phyloP scores from a whole-genome alignment of 2,113 vertebrate species.

The Xyrauchen texanus region DNA sequence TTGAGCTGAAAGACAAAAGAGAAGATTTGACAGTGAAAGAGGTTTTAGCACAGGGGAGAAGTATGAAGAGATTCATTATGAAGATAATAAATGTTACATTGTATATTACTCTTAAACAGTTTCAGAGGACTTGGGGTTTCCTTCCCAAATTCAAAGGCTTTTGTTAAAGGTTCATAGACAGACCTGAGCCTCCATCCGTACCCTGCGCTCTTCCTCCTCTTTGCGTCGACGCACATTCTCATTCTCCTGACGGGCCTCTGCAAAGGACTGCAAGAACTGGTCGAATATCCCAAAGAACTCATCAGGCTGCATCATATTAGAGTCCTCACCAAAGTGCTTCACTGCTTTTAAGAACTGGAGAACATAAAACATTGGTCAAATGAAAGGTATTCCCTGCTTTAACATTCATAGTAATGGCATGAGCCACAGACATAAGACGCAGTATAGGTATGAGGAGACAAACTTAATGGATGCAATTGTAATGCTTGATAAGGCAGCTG shows the following conservation, averaged over 20 bases:
- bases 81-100: too few relatives aligned
- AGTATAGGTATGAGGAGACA: too few relatives aligned
- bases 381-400: slow-evolving; percentile 4
- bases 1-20: slow-evolving; percentile 79
- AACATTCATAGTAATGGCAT: too few relatives aligned
- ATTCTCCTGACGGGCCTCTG: slow-evolving; percentile 94
- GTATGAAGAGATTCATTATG: too few relatives aligned
- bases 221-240: slow-evolving; percentile 95
- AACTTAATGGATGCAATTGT: too few relatives aligned
- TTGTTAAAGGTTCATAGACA: neutral
- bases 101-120: too few relatives aligned
- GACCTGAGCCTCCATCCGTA: slow-evolving; percentile 95
- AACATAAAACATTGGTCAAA: slow-evolving; percentile 15
- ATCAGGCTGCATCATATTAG: slow-evolving; percentile 89
- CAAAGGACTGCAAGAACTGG: slow-evolving; percentile 93
- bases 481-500: too few relatives aligned
- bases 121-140: too few relatives aligned
- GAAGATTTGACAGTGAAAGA: neutral
- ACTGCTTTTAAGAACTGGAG: slow-evolving; percentile 87
- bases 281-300: slow-evolving; percentile 99
- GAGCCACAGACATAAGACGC: too few relatives aligned
- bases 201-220: slow-evolving; percentile 94
- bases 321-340: slow-evolving; percentile 95
- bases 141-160: too few relatives aligned
- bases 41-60: too few relatives aligned